Conservation (phyloP, 2,113 vertebrate species). For the Orientallactaga bullata region DNA sequence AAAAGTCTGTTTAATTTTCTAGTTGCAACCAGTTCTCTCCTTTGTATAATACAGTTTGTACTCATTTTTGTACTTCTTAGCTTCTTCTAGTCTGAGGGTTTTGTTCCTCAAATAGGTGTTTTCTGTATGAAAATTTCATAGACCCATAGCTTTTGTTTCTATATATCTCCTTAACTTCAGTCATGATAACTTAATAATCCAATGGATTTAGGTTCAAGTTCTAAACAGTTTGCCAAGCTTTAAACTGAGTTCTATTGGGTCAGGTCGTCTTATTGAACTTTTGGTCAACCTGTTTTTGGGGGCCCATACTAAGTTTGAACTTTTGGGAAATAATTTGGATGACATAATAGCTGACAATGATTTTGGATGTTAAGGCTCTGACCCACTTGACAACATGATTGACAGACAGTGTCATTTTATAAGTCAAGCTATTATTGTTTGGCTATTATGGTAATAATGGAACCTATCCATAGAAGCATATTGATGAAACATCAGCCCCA, state of each 20-base stretch:
- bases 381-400: neutral
- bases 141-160: neutral
- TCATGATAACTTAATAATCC: neutral
- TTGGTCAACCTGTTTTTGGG: neutral
- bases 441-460: neutral
- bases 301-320: neutral
- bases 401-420: neutral
- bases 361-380: neutral
- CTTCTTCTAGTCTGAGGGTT: neutral
- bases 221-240: neutral
- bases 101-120: conserved; percentile 11
- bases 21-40: neutral
- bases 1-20: conserved; percentile 6
- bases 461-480: neutral
- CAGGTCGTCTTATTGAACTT: neutral
- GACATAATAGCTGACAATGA: neutral
- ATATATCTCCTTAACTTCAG: neutral
- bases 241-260: neutral
- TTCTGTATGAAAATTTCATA: neutral
- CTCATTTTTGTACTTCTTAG: neutral
- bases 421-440: neutral
- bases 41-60: neutral
- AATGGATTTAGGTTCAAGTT: conserved; percentile 4
- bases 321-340: neutral
- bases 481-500: neutral